These are phyloP conservation scores for Allygus modestus DNA, from an alignment of 2,888 invertebrate species.

Conservation along the genomic window DNA sequence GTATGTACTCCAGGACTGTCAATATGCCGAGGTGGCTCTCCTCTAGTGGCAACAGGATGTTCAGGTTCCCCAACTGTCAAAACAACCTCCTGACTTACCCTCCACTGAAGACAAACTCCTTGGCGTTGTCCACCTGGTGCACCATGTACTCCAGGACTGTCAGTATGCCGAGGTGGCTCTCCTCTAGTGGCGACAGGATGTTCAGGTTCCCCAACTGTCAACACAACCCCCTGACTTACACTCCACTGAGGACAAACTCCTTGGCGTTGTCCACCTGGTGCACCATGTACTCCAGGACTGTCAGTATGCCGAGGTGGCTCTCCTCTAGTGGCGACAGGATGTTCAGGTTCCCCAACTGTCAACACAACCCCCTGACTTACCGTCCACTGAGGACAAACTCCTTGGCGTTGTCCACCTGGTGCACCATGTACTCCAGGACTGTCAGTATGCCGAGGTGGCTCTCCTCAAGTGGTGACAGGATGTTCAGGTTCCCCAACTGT, in stretches of 20 bases:
- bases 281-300: conserved; percentile 84
- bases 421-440: conserved; percentile 85
- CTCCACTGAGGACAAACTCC: conserved; percentile 82
- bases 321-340: neutral
- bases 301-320: conserved; percentile 35
- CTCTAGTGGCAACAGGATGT: neutral
- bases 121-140: no score
- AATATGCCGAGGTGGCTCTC: neutral
- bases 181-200: no score
- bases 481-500: conserved; percentile 69
- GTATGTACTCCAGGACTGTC: conserved; percentile 83
- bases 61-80: neutral
- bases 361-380: no score
- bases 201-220: no score
- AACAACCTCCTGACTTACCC: no score
- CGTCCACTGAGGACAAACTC: no score
- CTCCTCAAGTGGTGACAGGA: neutral
- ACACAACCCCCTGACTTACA: no score
- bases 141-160: no score
- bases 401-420: no score
- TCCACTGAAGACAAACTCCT: no score
- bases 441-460: conserved; percentile 23
- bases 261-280: conserved; percentile 88
- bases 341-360: neutral
- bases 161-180: no score